A percentile compares a stretch with the other conserved stretches of the same genome.
Evolutionary conservation across 2,113 vertebrate genomes (phyloP).

Genomic region (Lagopus leucura): DNA sequence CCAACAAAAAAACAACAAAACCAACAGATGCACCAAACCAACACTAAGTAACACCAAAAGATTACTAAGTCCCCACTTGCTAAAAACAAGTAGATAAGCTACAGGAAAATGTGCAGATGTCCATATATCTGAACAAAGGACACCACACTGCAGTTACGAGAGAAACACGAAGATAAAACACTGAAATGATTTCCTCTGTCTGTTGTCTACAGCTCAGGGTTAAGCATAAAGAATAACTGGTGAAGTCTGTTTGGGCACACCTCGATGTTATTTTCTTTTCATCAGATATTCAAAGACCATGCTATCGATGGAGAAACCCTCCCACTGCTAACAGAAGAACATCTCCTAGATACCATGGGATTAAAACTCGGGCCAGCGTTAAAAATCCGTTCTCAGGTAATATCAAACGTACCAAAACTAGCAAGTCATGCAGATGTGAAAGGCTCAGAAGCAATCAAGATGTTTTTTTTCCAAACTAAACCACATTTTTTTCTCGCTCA

Average conservation of each 20-base stretch:
- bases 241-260: neutral
- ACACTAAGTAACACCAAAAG: neutral
- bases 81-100: neutral
- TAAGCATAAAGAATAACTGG: neutral
- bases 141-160: neutral
- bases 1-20: neutral
- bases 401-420: neutral
- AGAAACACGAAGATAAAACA: neutral
- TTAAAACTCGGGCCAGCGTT: conserved; percentile 93
- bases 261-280: conserved; percentile 48
- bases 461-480: neutral
- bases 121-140: neutral
- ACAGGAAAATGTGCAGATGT: neutral
- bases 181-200: neutral
- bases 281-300: conserved; percentile 92
- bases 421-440: neutral
- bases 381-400: conserved; percentile 96
- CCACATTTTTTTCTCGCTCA: neutral
- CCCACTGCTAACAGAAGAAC: conserved; percentile 93
- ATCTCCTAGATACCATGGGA: conserved; percentile 92
- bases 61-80: too few relatives aligned
- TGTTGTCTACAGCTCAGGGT: neutral
- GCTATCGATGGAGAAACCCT: conserved; percentile 95
- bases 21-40: neutral
- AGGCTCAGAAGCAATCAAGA: neutral